phyloP scores from a whole-genome alignment of 2,113 vertebrate genomes.

The Zingel zingel region DNA sequence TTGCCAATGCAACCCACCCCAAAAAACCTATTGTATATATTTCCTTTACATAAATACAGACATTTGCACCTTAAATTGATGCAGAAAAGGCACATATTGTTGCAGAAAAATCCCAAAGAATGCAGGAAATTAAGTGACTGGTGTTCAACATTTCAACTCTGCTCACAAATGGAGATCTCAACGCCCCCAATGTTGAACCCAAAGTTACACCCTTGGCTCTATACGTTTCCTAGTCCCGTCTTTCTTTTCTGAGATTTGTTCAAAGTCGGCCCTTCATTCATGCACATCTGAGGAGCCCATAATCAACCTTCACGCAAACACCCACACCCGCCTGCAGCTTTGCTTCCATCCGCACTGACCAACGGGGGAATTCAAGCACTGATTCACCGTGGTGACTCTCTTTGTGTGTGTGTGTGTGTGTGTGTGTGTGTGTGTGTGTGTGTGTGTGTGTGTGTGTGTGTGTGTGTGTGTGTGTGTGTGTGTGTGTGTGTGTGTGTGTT shows the following conservation, averaged over 20 bases:
- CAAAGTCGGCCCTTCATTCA: conserved; percentile 29
- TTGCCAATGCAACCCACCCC: too few relatives aligned
- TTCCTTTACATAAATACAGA: too few relatives aligned
- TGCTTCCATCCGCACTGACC: conserved; percentile 28
- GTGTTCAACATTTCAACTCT: too few relatives aligned
- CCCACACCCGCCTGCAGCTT: conserved; percentile 15
- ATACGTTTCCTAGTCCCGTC: neutral
- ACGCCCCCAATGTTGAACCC: too few relatives aligned
- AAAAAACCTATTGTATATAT: too few relatives aligned
- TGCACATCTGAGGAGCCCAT: conserved; percentile 30
- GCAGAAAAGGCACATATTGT: too few relatives aligned
- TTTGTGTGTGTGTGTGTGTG: conserved; percentile 11
- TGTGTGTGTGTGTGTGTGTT: too few relatives aligned
- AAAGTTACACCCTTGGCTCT: too few relatives aligned
- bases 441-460: neutral
- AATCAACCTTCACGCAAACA: conserved; percentile 52
- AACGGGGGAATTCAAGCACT: conserved; percentile 32
- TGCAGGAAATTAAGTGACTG: too few relatives aligned
- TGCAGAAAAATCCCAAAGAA: too few relatives aligned
- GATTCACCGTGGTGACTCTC: conserved; percentile 8
- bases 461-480: conserved; percentile 3
- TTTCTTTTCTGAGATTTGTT: conserved; percentile 7
- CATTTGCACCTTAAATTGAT: too few relatives aligned
- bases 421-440: neutral
- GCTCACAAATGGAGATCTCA: too few relatives aligned